Base-by-base conservation (phyloP, 2,888 invertebrate species). In the Agrilus biguttatus region DNA sequence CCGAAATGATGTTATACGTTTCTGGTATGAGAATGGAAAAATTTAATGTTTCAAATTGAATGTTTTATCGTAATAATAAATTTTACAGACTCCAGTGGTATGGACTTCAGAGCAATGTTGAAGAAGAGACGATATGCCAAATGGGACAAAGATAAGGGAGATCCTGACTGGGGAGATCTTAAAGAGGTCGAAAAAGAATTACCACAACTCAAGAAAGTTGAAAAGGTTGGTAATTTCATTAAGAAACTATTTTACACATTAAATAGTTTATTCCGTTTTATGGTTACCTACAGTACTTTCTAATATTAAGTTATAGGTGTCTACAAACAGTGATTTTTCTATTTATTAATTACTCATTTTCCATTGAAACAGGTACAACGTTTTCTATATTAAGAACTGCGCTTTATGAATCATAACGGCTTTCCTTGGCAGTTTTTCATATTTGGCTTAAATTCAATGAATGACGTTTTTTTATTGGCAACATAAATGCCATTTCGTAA, bases 31-130 rank as follows among this genome's bases (percentile, higher is more conserved):
- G 37, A 34, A 13, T 2, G 36, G 2, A 8, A 36, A 10, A 35
- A 8, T 35, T 10, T 14, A 35, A 7, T 35, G 7, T 14, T n/a
- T n/a, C n/a, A n/a, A n/a, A n/a, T n/a, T 8, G 14, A 36, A 36
- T 2, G 10, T 36, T 14, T 36, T 17, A 36, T 19, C 5, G 8
- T 21, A 21, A 32, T 17, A 38, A 37, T 12, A 28, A 14, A 23
- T 14, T 8, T 41, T 13, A 7, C n/a, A 87, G 96, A 93, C 72
- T 82, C 95, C 50, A 92, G 92, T 70, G 93, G 93, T 53, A 88
- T 97, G 85, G 98, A 98, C 71, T 99, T 97, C 85, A 83, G 98
- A 70, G 83, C 93, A 49, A 86, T 97, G 86, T 75, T 98, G 56
- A 95, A 93, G 70, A 95, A 92, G 74, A 82, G 91, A 60, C 90